phyloP scores from a whole-genome alignment of 2,797 vertebrate genomes.

The Oreonectes daqikongensis region DNA sequence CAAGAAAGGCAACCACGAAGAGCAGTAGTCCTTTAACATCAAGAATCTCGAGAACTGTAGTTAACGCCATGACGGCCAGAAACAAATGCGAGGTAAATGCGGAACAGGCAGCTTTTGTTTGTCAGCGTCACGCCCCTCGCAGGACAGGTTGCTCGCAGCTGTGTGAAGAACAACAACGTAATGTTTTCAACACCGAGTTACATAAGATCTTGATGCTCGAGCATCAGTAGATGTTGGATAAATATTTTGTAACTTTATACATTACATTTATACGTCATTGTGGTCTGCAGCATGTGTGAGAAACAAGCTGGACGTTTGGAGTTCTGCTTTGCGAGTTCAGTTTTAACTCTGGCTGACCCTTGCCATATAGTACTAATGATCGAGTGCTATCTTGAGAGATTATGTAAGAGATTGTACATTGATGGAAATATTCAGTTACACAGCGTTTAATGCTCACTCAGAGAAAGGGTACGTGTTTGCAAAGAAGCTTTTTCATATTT shows the following conservation, averaged over 20 bases:
- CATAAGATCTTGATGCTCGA: neutral
- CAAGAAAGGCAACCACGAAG: conserved; percentile 61
- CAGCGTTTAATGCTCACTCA: neutral
- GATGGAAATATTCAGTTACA: neutral
- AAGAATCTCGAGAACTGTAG: conserved; percentile 32
- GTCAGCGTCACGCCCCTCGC: conserved; percentile 11
- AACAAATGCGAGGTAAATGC: neutral
- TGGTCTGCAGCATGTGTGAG: neutral
- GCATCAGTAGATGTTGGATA: neutral
- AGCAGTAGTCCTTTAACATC: conserved; percentile 63
- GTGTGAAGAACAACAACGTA: neutral
- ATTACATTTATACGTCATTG: neutral
- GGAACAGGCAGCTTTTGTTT: neutral
- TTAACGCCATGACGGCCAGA: conserved; percentile 7
- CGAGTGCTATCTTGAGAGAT: neutral
- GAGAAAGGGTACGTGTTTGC: neutral
- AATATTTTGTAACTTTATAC: neutral
- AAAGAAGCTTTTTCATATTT: neutral
- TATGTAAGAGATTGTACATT: neutral
- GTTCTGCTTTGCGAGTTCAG: neutral
- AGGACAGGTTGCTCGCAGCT: no score
- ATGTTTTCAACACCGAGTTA: neutral
- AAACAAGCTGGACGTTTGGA: neutral
- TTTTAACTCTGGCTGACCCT: neutral
- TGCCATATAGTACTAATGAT: neutral